Percentiles rank a stretch among this genome's conserved stretches.
Conservation (phyloP, 2,888 invertebrate species). For the Cryptophagus acutangulus region DNA sequence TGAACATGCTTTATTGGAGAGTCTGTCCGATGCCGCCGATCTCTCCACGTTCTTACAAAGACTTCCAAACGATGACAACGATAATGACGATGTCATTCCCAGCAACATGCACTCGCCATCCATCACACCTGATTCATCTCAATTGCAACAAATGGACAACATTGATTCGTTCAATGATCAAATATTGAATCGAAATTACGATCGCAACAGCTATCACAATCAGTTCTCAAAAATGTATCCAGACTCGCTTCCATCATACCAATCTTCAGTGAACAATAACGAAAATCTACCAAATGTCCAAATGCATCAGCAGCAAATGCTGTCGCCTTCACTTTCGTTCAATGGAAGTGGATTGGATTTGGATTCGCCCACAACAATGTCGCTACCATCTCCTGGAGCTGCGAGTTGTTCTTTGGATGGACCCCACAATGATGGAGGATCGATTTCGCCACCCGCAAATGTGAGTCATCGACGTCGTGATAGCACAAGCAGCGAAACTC, state of each 20-base stretch:
- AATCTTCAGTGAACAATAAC: constrained; percentile 38
- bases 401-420: constrained; percentile 65
- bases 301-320: constrained; percentile 57
- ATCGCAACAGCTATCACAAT: constrained; percentile 35
- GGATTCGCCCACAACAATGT: constrained; percentile 73
- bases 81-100: constrained; percentile 59
- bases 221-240: constrained; percentile 46
- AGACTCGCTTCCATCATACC: constrained; percentile 44
- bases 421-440: constrained; percentile 55
- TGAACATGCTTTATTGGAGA: constrained; percentile 71
- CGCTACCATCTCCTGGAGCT: constrained; percentile 75
- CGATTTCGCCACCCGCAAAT: constrained; percentile 63
- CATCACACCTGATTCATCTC: constrained; percentile 62
- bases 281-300: constrained; percentile 57
- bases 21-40: constrained; percentile 74
- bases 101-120: constrained; percentile 70
- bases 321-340: constrained; percentile 56
- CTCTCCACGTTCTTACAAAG: constrained; percentile 70
- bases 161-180: constrained; percentile 75
- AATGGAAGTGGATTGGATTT: constrained; percentile 61
- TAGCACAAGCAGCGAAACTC: constrained; percentile 53
- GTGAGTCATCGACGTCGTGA: constrained; percentile 64
- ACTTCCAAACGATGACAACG: constrained; percentile 56
- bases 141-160: constrained; percentile 50
- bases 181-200: constrained; percentile 51